Evolutionary conservation across 2,888 invertebrate genomes (phyloP).

Genomic region (Acanthopleura granulata): DNA sequence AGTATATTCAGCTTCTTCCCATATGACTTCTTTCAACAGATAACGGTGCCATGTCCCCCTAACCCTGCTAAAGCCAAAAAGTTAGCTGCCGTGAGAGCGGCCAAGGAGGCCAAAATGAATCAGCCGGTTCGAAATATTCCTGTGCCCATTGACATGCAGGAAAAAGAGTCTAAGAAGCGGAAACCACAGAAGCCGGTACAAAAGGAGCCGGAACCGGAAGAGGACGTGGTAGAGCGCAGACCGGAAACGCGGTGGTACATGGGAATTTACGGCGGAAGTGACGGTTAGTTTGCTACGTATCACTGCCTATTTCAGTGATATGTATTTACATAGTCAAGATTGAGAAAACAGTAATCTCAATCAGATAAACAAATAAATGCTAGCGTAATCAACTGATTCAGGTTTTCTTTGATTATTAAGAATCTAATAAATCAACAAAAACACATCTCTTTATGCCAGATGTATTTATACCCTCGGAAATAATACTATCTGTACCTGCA

Average conservation of each 20-base stretch:
- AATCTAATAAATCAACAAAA: no score
- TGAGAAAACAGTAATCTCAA: no score
- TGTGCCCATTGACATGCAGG: conserved; percentile 33
- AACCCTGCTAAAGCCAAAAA: conserved; percentile 64
- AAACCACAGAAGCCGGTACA: background rate
- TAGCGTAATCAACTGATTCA: no score
- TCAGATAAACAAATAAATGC: no score
- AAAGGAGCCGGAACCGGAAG: conserved; percentile 36
- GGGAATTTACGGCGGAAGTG: conserved; percentile 61
- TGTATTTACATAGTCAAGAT: no score
- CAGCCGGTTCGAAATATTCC: conserved; percentile 36
- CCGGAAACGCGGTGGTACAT: conserved; percentile 59
- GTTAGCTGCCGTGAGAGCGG: conserved; percentile 56
- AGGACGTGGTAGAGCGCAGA: conserved; percentile 35
- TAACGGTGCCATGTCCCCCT: conserved; percentile 62
- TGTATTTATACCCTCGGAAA: no score
- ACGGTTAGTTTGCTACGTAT: conserved; percentile 41
- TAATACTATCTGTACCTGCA: no score
- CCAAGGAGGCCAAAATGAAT: conserved; percentile 63
- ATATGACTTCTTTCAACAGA: conserved; percentile 30
- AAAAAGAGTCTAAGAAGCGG: conserved; percentile 31
- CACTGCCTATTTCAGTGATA: no score
- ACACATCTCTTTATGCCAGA: no score
- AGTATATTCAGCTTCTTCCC: no score
- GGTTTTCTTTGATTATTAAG: no score